Evolutionary conservation across 2,113 vertebrate species (phyloP), one percentile per base, ranked within the genome.

Genomic region (Ancistrus triradiatus): DNA sequence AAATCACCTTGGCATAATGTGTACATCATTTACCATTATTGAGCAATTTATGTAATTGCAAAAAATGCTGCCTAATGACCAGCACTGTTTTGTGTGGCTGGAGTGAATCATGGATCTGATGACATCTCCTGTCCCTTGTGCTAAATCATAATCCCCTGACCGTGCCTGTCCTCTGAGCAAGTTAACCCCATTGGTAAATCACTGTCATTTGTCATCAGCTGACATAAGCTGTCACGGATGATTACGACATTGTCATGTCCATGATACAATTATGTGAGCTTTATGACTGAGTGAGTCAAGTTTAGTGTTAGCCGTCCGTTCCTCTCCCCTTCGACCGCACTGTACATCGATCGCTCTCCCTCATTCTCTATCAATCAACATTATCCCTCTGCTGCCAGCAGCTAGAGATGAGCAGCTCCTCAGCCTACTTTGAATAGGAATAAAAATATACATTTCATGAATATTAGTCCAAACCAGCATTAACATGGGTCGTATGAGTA

Each of bases 71-170:
- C 31, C 55, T 28, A 15, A 15, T 64, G 50, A 49, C 55, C 43
- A 46, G 42, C 48, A 59, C 43, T 27, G 33, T 73, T 51, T 64
- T 69, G 49, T 69, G 48, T 58, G 43, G 51, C 53, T 46, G 19
- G 17, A 46, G 65, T 73, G 70, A 73, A 73, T 73, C 55, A 73
- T 56, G 25, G 43, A 60, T 48, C 60, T 64, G 49, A 59, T 47
- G 37, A 49, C 60, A 49, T 73, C 50, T 44, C 49, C 44, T 25
- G 64, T 28, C 49, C 61, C 24, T 56, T 37, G 46, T 57, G 66
- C 66, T 74, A 74, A 74, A 74, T 74, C 72, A 74, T 69, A 74
- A 74, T 74, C 72, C 72, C 61, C 72, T 74, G 72, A 74, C 72
- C 56, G 50, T 61, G 72, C 58, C 72, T 69, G 66, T 74, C 66